Base-by-base conservation (phyloP, 2,113 vertebrate genomes). In the Alectura lathami region DNA sequence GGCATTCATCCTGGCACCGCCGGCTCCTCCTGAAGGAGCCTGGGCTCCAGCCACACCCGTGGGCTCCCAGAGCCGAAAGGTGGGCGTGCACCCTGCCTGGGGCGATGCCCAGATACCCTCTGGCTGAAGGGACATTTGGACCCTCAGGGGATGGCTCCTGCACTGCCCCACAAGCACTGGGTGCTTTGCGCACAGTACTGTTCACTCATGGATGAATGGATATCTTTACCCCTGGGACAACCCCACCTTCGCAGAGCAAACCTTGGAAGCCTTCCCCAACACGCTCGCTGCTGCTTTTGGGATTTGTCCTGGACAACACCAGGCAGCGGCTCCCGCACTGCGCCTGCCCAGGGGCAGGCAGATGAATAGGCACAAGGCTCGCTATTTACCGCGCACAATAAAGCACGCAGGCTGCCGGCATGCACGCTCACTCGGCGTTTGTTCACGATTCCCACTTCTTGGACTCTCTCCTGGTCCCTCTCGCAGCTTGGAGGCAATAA, bases 401-500 rank as follows among this genome's bases (percentile, higher is more conserved):
- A 87, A 86, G 45, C 88, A 60, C 23, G 78, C 36, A 5, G 14
- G 92, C 77, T 87, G 91, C 70, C 56, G 2, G 69, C 77, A 3
- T 63, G 79, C 59, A 81, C 40, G 48, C 81, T 67, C 75, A 5
- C 88, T 59, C 69, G 0, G 80, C 59, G 21, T 92, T 96, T 86
- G 72, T 89, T 94, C 89, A n/a, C 45, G 4, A 82, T 74, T 72
- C 63, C 36, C 8, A 0, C 54, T 91, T 90, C 91, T 92, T 94
- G 72, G 86, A 94, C 62, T 72, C 86, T 86, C 95, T 91, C 83
- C 85, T 94, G 86, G 76, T 79, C 88, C 70, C 86, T 79, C 83
- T 93, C 93, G 24, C 57, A 86, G 81, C 92, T 84, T 83, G 59
- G 62, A 92, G 90, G 95, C 78, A 95, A 86, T 93, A 93, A 94